Base-by-base conservation (phyloP, 2,888 invertebrate species). In the Dryobotodes eremita region DNA sequence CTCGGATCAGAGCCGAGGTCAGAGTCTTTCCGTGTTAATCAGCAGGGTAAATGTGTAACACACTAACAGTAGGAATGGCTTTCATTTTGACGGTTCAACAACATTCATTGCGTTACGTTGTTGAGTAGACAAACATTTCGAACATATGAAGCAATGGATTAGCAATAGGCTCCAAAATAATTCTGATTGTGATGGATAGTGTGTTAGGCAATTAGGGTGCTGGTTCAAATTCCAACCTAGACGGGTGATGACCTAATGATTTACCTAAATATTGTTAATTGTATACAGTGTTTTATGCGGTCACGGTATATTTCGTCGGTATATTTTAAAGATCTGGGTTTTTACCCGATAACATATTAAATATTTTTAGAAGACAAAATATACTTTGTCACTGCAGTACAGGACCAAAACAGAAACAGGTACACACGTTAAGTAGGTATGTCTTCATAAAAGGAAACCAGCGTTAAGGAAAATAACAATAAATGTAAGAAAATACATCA, bases 381-480 rank as follows among this genome's bases (percentile, higher is more conserved):
- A 46, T 13, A 48, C 20, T 68, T 68, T 20, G 20, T 46, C n/a
- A 66, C 5, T 65, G n/a, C 10, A 17, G n/a, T 48, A 11, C 17
- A 46, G n/a, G 11, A 66, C 20, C 11, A 26, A 46, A 66, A 46
- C 17, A 66, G n/a, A 42, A n/a, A 65, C 8, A 36, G 31, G 31
- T 36, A 42, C 6, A 26, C 11, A 31, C 17, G 0, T 62, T 36
- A 31, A 31, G 10, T 62, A 65, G 15, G 20, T 65, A 59, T 59
- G 26, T 59, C 59, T n/a, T 17, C 11, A 10, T 55, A 53, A 20
- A 42, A n/a, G 7, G 13, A 20, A 66, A 46, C 26, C 26, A 48
- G 20, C 6, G 10, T 53, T 71, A n/a, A 71, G 70, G 70, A 55
- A 71, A 71, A 71, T 42, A 57, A 57, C n/a, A 70, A 36, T 36